Evolutionary conservation across 2,888 invertebrate genomes (phyloP), one percentile per base, ranked within the genome.

Genomic region (Syritta pipiens): DNA sequence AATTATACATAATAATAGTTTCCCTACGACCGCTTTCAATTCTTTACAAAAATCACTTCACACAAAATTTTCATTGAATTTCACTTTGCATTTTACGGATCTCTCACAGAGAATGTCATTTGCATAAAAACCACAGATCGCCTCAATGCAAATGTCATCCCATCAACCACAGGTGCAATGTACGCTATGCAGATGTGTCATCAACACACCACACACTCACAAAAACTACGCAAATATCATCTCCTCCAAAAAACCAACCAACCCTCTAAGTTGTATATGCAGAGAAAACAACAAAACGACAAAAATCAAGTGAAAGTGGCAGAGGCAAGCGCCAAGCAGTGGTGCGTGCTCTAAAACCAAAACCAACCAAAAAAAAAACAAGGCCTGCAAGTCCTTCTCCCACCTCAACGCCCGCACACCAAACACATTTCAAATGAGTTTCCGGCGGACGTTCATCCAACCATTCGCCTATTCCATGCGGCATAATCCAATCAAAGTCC

Each of bases 401-500:
- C 19, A 20, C n/a, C 19, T 7, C 12, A 24, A n/a, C 32, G 12
- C 9, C 48, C 22, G 44, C 44, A 59, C 20, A 6, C 44, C 17
- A 46, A n/a, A n/a, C 22, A 19, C 48, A 37, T 65, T 53, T 53
- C 24, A 42, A 49, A 60, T 59, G 30, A 59, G 22, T 60, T 69
- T 69, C 60, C 69, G 69, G 51, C 44, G 60, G 51, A 60, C 60
- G 44, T 60, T 60, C 60, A 46, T 28, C 51, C 44, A 53, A 53
- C 48, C 40, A n/a, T 53, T 35, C 44, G 10, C 42, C 44, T 26
- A 35, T 63, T 55, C 48, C 22, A 12, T 12, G 42, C 57, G 40
- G 40, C 59, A 49, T 59, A 68, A 68, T 68, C 30, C 40, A 57
- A 49, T 67, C 57, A 63, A 37, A 17, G 24, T 2, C 49, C 49